These are phyloP conservation scores for Atethmia centrago DNA, from an alignment of 2,888 invertebrate species.

Conservation along the genomic window DNA sequence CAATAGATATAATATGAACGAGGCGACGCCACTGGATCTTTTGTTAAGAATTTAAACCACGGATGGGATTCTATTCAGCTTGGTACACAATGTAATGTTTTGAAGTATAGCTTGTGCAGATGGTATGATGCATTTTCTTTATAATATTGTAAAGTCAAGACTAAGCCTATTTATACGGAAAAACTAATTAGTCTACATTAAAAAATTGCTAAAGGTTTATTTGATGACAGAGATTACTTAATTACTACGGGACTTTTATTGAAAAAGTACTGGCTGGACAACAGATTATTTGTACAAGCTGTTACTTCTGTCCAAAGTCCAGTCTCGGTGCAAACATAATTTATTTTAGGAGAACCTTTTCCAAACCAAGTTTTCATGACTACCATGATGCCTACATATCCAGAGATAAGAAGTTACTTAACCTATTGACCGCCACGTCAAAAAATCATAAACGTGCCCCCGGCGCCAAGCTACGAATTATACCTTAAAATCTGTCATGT, in stretches of 20 bases:
- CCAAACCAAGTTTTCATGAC: not conserved
- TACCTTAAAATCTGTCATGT: too few relatives aligned
- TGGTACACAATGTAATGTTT: slow-evolving; percentile 42
- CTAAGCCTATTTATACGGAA: not conserved
- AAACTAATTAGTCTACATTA: not conserved
- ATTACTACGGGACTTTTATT: not conserved
- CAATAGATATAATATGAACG: slow-evolving; percentile 28
- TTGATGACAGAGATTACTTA: not conserved
- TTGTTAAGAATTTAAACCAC: slow-evolving; percentile 52
- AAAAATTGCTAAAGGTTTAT: not conserved
- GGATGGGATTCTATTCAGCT: slow-evolving; percentile 41
- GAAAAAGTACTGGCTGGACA: not conserved
- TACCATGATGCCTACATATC: too few relatives aligned
- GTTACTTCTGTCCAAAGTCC: too few relatives aligned
- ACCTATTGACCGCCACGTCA: too few relatives aligned
- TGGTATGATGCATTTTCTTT: slow-evolving; percentile 18
- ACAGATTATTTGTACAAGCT: not conserved
- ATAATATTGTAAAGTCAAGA: not conserved
- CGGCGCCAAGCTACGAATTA: too few relatives aligned
- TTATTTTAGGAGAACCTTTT: not conserved
- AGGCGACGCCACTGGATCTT: slow-evolving; percentile 30
- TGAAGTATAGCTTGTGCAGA: slow-evolving; percentile 28
- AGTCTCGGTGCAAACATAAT: not conserved
- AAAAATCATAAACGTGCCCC: too few relatives aligned
- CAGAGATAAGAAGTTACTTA: not conserved